Evolutionary conservation across 2,888 invertebrate genomes (phyloP).

Genomic region (Drosophila neonasuta): DNA sequence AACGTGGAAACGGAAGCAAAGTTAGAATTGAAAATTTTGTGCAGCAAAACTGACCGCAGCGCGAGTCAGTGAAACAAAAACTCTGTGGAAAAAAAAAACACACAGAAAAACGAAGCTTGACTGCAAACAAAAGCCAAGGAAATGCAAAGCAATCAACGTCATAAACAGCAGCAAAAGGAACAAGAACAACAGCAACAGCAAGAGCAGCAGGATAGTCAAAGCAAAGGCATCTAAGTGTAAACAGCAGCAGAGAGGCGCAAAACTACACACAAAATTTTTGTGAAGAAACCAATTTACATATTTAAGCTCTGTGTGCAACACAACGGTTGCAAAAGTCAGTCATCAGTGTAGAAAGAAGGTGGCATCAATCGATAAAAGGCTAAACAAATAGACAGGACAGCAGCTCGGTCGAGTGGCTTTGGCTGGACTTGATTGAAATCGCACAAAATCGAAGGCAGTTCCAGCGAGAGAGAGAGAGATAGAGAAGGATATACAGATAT

Average conservation of each 20-base stretch:
- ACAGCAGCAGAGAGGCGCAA: constrained; percentile 10
- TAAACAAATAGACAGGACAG: constrained; percentile 31
- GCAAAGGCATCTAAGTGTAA: constrained; percentile 39
- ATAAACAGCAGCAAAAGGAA: constrained; percentile 55
- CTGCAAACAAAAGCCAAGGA: constrained; percentile 55
- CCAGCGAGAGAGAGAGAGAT: background rate
- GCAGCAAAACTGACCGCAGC: constrained; percentile 28
- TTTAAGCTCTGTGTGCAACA: constrained; percentile 56
- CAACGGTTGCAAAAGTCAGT: background rate
- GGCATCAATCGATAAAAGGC: constrained; percentile 38
- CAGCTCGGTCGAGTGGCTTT: constrained; percentile 6
- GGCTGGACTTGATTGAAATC: constrained; percentile 29
- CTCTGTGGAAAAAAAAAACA: background rate
- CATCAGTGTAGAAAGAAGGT: background rate
- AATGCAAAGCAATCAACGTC: constrained; percentile 74
- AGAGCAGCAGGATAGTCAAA: constrained; percentile 35
- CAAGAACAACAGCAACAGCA: constrained; percentile 24
- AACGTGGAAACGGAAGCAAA: constrained; percentile 5
- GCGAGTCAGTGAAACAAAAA: constrained; percentile 4
- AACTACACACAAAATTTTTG: constrained; percentile 13
- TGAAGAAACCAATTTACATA: constrained; percentile 72
- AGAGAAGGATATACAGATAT: too few species aligned
- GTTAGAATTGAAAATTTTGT: constrained; percentile 20
- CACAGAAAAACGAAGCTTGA: background rate
- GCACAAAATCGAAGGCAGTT: constrained; percentile 6